These are phyloP conservation scores for Platichthys stellatus DNA, from an alignment of 2,113 vertebrate genomes.

Conservation along the genomic window DNA sequence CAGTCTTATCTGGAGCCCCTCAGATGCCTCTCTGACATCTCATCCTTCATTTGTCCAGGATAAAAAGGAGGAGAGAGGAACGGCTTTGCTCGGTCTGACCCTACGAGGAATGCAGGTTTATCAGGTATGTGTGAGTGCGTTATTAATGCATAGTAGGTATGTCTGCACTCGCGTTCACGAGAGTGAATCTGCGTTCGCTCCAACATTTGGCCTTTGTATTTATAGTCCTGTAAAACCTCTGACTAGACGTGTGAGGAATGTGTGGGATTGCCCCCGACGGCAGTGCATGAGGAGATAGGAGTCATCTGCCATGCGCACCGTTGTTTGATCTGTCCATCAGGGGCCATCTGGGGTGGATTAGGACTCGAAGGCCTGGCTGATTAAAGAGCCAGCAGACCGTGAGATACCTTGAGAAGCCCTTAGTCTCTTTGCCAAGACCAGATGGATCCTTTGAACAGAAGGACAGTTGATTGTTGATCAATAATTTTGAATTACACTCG, in stretches of 20 bases:
- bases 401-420: conserved; percentile 68
- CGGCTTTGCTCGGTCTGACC: conserved; percentile 89
- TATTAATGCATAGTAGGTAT: conserved; percentile 39
- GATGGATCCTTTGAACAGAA: conserved; percentile 55
- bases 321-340: conserved; percentile 79
- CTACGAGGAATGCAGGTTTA: conserved; percentile 92
- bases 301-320: conserved; percentile 63
- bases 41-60: conserved; percentile 82
- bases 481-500: conserved; percentile 7
- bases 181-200: conserved; percentile 61
- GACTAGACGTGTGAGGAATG: conserved; percentile 76
- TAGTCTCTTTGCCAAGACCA: conserved; percentile 52
- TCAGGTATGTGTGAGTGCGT: conserved; percentile 82
- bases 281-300: conserved; percentile 69
- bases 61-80: conserved; percentile 88
- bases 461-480: conserved; percentile 46
- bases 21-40: conserved; percentile 71
- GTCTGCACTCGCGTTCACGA: conserved; percentile 18
- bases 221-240: conserved; percentile 43
- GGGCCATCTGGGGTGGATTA: conserved; percentile 77
- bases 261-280: conserved; percentile 64
- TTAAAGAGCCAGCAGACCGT: conserved; percentile 71
- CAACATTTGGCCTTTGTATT: conserved; percentile 34
- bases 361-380: conserved; percentile 64
- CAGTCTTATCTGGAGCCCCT: conserved; percentile 70